These are phyloP conservation scores for Etheostoma perlongum DNA, from an alignment of 2,797 vertebrate genomes.

Conservation along the genomic window DNA sequence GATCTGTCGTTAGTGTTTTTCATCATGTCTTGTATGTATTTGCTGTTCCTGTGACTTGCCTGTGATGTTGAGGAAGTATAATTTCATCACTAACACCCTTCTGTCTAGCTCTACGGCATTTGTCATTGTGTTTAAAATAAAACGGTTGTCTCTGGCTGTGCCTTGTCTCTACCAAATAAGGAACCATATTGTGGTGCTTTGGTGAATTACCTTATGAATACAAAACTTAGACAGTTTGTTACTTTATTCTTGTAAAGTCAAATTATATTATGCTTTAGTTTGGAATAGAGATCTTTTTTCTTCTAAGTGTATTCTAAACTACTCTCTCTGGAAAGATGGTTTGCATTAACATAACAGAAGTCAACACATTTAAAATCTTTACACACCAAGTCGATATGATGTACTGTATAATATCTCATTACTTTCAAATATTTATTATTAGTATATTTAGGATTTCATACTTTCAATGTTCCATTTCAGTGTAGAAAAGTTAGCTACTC, in stretches of 20 bases:
- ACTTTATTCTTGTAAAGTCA: background rate
- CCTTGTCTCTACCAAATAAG: constrained; percentile 7
- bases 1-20: constrained; percentile 21
- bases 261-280: background rate
- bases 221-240: background rate
- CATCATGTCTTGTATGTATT: constrained; percentile 22
- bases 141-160: constrained; percentile 48
- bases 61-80: background rate
- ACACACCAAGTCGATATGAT: background rate
- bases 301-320: background rate
- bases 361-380: background rate
- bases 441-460: background rate
- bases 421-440: background rate
- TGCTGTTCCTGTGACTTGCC: constrained; percentile 14
- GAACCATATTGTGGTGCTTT: background rate
- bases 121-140: constrained; percentile 65
- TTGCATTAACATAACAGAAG: background rate
- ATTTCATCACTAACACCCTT: background rate
- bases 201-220: background rate
- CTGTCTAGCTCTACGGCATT: constrained; percentile 35
- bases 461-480: background rate
- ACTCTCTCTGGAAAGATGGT: background rate
- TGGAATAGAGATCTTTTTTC: background rate
- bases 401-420: background rate
- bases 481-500: background rate